Conservation (phyloP, 2,113 vertebrate species). For the Urocolius indicus region DNA sequence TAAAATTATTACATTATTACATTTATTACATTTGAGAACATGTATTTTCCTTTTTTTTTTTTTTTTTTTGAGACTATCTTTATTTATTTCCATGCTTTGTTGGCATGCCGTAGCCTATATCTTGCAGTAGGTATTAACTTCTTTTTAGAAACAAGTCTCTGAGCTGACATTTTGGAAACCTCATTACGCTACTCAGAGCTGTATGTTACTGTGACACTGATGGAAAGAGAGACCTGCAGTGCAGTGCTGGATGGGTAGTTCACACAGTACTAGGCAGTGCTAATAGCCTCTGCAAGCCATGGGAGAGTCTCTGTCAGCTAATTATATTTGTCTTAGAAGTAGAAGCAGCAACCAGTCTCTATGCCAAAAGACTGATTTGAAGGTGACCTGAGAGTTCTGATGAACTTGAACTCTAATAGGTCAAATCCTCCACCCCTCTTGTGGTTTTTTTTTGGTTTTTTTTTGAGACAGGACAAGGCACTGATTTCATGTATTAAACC, state of each 20-base stretch:
- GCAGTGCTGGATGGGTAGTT: fast-evolving
- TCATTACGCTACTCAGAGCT: not conserved
- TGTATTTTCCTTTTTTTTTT: not conserved
- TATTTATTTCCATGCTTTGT: not conserved
- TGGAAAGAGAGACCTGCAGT: not conserved
- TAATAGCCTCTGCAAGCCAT: not conserved
- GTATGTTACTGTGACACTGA: not conserved
- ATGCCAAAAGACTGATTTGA: not conserved
- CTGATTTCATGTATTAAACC: not conserved
- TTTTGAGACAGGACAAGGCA: not conserved
- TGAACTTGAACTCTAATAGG: not conserved
- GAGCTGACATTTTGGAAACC: not conserved
- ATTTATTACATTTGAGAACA: not conserved
- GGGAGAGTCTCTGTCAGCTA: not conserved
- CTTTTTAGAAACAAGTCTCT: not conserved
- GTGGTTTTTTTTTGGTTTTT: too few relatives aligned
- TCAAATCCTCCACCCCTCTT: not conserved
- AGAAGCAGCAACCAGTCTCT: not conserved
- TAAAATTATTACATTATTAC: not conserved
- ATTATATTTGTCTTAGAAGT: not conserved
- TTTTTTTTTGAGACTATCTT: not conserved
- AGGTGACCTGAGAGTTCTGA: not conserved
- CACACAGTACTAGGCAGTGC: not conserved
- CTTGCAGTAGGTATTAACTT: not conserved
- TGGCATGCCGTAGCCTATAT: not conserved